Percentiles rank a stretch among this genome's conserved stretches.
Evolutionary conservation across 2,113 vertebrate species (phyloP).

Genomic region (Serilophus lunatus): DNA sequence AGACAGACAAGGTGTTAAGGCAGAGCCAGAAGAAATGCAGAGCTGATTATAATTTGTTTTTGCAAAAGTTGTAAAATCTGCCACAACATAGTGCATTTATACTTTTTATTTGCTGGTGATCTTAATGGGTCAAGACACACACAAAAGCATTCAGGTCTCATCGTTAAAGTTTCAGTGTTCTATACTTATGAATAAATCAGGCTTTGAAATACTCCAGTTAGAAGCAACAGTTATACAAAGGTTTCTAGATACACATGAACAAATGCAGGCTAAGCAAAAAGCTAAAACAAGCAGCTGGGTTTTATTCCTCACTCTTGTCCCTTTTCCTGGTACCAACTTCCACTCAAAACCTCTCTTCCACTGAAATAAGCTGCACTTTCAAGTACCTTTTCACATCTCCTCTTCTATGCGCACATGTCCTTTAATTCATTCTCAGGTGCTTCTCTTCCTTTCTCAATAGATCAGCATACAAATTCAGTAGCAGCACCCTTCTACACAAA

Average conservation of each 20-base stretch:
- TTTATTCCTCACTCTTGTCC: neutral
- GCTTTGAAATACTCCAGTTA: neutral
- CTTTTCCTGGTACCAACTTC: neutral
- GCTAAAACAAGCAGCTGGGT: neutral
- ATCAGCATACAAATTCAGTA: neutral
- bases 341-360: neutral
- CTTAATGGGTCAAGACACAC: neutral
- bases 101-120: neutral
- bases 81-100: neutral
- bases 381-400: neutral
- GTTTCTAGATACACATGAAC: neutral
- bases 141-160: neutral
- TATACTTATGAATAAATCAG: neutral
- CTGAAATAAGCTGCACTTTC: neutral
- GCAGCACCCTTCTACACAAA: neutral
- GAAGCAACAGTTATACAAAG: neutral
- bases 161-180: neutral
- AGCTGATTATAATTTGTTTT: neutral
- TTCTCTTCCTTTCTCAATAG: neutral
- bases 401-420: neutral
- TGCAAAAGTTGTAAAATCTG: neutral
- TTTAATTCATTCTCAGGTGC: neutral
- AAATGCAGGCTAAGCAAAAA: neutral
- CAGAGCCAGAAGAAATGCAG: neutral
- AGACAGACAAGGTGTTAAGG: neutral